phyloP scores from a whole-genome alignment of 2,113 vertebrate genomes.

The Illadopsis cleaveri region DNA sequence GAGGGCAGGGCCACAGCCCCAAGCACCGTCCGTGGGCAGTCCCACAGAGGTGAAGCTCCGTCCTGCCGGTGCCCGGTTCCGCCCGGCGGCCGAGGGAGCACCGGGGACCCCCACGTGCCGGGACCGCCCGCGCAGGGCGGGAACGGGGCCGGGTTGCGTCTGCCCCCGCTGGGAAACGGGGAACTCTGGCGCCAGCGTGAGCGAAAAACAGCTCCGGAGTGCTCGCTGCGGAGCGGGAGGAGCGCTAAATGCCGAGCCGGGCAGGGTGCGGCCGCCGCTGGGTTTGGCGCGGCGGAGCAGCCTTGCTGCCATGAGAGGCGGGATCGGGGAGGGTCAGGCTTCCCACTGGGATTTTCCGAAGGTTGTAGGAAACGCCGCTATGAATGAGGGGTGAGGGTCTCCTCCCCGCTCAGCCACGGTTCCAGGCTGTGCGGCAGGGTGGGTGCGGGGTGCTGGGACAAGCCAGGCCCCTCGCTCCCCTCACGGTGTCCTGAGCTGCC shows the following conservation, averaged over 20 bases:
- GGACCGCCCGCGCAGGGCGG: background rate
- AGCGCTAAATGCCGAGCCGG: fast-evolving
- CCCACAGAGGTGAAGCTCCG: background rate
- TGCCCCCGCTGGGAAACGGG: background rate
- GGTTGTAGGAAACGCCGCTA: fast-evolving
- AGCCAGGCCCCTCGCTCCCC: background rate
- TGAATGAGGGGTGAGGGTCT: background rate
- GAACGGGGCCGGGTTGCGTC: no score
- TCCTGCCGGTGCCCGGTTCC: fast-evolving
- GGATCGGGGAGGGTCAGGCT: no score
- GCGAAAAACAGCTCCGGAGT: background rate
- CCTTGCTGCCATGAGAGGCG: no score
- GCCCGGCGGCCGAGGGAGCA: background rate
- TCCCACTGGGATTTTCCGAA: background rate
- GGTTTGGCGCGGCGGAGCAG: background rate
- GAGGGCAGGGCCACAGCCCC: background rate
- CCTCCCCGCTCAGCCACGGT: background rate
- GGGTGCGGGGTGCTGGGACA: no score
- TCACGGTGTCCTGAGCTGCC: background rate
- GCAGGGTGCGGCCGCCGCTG: background rate
- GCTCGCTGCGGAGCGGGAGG: background rate
- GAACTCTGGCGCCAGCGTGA: background rate
- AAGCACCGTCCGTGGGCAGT: fast-evolving
- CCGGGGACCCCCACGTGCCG: background rate
- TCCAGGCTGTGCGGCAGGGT: fast-evolving